phyloP scores from a whole-genome alignment of 2,888 invertebrate genomes.

The Amiota communis region DNA sequence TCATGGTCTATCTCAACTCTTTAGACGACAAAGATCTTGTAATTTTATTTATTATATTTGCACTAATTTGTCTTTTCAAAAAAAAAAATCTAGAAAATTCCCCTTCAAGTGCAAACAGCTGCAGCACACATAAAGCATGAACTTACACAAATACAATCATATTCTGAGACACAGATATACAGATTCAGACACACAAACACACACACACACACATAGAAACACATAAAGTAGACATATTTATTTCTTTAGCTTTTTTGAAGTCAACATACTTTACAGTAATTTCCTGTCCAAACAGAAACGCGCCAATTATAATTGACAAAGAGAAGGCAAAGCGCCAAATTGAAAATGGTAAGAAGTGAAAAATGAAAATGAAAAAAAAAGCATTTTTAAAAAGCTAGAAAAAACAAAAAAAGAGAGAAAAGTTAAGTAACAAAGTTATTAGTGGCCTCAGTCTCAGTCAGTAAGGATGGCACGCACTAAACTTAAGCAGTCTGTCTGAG shows the following conservation, averaged over 20 bases:
- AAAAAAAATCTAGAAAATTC: neutral
- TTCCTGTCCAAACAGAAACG: slow-evolving; percentile 52
- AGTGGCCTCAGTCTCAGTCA: slow-evolving; percentile 9
- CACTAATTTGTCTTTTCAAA: neutral
- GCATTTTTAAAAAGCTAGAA: neutral
- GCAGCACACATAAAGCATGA: neutral
- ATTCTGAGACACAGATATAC: neutral
- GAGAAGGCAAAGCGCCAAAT: slow-evolving; percentile 15
- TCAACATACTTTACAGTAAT: slow-evolving; percentile 44
- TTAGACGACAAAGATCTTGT: neutral
- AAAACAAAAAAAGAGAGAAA: neutral
- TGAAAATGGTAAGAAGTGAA: neutral
- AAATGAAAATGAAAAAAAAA: slow-evolving; percentile 1
- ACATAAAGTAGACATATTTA: slow-evolving; percentile 41
- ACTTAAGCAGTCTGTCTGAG: neutral
- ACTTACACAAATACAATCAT: neutral
- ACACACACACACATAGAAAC: no score
- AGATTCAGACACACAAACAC: no score
- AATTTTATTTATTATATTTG: neutral
- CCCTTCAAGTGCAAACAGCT: slow-evolving; percentile 12
- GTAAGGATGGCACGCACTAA: slow-evolving; percentile 7
- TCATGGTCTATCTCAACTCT: no score
- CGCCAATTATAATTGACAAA: slow-evolving; percentile 30
- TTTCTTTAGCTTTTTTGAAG: slow-evolving; percentile 40
- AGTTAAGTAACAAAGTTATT: slow-evolving; percentile 16